Evolutionary conservation across 2,888 invertebrate genomes (phyloP).

Genomic region (Kryphioiulus occultus): DNA sequence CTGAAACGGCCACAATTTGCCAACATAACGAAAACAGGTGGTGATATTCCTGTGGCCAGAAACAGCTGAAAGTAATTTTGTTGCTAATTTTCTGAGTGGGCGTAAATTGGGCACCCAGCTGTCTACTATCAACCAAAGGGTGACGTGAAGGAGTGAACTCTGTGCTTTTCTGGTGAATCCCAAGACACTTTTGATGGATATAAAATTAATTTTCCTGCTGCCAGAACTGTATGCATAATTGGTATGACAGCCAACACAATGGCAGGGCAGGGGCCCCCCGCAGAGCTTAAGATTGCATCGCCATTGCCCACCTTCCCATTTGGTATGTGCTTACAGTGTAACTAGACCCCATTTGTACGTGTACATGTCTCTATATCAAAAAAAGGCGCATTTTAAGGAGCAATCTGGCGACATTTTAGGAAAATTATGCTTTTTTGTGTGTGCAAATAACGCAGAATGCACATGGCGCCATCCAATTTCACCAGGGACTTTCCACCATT

Average conservation of each 20-base stretch:
- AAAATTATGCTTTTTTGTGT: too few relatives aligned
- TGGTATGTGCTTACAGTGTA: too few relatives aligned
- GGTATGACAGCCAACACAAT: not conserved
- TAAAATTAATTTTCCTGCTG: not conserved
- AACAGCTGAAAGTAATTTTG: conserved; percentile 6
- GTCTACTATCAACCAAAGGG: not conserved
- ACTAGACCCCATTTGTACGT: too few relatives aligned
- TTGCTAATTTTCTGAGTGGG: not conserved
- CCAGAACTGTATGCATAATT: not conserved
- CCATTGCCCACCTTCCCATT: too few relatives aligned
- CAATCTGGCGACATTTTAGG: too few relatives aligned
- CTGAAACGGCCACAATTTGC: conserved; percentile 9
- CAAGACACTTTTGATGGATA: not conserved
- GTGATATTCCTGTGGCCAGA: not conserved
- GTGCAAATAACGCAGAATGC: too few relatives aligned
- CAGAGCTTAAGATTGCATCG: not conserved
- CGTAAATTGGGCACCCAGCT: conserved; percentile 7
- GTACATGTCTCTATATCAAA: too few relatives aligned
- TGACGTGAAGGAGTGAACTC: not conserved
- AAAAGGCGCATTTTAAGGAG: too few relatives aligned
- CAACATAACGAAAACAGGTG: conserved; percentile 1
- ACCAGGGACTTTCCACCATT: too few relatives aligned
- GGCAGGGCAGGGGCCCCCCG: not conserved
- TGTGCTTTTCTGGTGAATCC: not conserved
- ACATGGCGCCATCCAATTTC: too few relatives aligned